These are phyloP conservation scores for Tillus elongatus DNA, from an alignment of 2,888 invertebrate genomes.

Conservation along the genomic window DNA sequence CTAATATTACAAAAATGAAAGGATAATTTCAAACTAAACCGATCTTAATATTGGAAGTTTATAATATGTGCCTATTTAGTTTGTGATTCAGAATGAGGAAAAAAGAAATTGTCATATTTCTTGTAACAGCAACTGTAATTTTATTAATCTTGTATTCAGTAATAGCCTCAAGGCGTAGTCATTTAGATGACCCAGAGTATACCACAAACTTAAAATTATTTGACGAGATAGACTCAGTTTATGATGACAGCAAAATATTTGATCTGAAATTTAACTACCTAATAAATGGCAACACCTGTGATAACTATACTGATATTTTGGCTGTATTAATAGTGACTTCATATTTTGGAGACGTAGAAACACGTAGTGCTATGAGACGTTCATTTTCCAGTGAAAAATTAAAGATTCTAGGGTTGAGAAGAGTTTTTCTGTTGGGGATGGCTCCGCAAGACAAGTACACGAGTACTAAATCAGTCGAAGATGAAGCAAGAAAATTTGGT, in stretches of 20 bases:
- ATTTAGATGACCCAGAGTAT: too few species aligned
- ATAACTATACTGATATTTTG: constrained; percentile 22
- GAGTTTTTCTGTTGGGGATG: constrained; percentile 62
- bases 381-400: constrained; percentile 54
- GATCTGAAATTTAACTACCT: constrained; percentile 29
- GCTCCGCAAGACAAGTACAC: constrained; percentile 46
- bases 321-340: constrained; percentile 60
- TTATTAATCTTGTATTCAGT: too few species aligned
- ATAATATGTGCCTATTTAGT: too few species aligned
- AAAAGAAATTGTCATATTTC: too few species aligned
- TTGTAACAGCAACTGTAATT: too few species aligned
- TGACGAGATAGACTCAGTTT: too few species aligned
- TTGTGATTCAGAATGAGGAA: too few species aligned
- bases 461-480: constrained; percentile 48
- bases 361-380: constrained; percentile 60
- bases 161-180: too few species aligned
- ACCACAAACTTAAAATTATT: too few species aligned
- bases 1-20: too few species aligned
- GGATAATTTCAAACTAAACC: too few species aligned
- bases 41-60: too few species aligned
- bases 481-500: constrained; percentile 55
- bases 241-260: constrained; percentile 24
- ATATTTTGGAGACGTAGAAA: constrained; percentile 61
- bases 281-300: constrained; percentile 25
- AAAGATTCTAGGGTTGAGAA: constrained; percentile 47